Conservation (phyloP, 2,888 invertebrate genomes). For the Rhagonycha lutea region DNA sequence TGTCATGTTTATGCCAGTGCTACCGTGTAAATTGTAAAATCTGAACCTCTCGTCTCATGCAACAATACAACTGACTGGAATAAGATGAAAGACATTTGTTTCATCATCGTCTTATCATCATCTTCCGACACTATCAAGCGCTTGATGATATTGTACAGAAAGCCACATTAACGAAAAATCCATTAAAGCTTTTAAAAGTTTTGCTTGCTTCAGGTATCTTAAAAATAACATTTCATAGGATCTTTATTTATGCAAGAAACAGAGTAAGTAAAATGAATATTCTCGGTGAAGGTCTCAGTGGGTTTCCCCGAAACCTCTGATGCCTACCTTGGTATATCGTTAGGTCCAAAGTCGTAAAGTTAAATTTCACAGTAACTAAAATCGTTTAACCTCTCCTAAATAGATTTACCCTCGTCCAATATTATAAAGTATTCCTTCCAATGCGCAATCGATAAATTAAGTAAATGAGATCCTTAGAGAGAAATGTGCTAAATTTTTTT, state of each 20-base stretch:
- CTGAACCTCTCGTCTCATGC: too few species aligned
- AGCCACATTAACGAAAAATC: too few species aligned
- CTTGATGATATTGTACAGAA: too few species aligned
- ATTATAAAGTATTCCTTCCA: not conserved
- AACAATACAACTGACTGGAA: too few species aligned
- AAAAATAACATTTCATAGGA: not conserved
- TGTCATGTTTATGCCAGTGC: too few species aligned
- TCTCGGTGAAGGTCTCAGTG: not conserved
- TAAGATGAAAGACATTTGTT: too few species aligned
- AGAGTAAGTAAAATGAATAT: not conserved
- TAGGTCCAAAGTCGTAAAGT: not conserved
- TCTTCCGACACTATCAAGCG: too few species aligned
- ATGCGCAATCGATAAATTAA: not conserved
- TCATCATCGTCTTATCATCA: too few species aligned
- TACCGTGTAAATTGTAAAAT: too few species aligned
- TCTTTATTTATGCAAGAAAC: not conserved
- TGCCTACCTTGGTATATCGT: not conserved
- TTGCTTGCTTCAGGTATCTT: not conserved
- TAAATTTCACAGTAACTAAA: not conserved
- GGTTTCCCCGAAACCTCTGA: not conserved
- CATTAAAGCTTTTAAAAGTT: not conserved
- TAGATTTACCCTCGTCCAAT: not conserved
- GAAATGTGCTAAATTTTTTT: not conserved
- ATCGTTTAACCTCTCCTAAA: not conserved
- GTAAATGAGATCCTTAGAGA: not conserved